Conservation (phyloP, 2,888 invertebrate genomes). For the Drosophila setosimentum region DNA sequence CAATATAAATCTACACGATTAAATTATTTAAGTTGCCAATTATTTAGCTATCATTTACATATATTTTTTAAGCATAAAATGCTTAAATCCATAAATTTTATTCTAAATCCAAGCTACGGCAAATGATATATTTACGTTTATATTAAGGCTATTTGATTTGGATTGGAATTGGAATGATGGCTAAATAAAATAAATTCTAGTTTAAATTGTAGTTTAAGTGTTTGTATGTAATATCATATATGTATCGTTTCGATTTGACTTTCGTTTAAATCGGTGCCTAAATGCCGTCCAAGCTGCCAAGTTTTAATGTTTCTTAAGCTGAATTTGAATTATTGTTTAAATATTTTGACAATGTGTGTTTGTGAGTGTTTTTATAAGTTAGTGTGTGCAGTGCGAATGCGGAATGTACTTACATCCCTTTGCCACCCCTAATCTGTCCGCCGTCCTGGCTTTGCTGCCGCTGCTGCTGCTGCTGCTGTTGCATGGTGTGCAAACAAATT, state of each 20-base stretch:
- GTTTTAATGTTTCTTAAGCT: conserved; percentile 50
- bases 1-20: not conserved
- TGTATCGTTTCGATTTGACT: not conserved
- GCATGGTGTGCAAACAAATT: conserved; percentile 55
- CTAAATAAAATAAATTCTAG: not conserved
- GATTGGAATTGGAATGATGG: not conserved
- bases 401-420: not conserved
- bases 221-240: not conserved
- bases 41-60: not conserved
- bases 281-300: conserved; percentile 40
- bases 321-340: conserved; percentile 68
- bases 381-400: not conserved
- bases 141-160: not conserved
- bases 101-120: not conserved
- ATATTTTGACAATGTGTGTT: conserved; percentile 53
- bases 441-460: conserved; percentile 3
- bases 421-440: not conserved
- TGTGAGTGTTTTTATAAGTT: not conserved
- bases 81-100: not conserved
- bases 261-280: conserved; percentile 27
- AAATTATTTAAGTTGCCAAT: not conserved
- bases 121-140: not conserved
- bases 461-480: conserved; percentile 12
- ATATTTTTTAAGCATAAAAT: not conserved
- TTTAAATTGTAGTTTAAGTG: not conserved